These are phyloP conservation scores for Varroa destructor DNA, from an alignment of 1,140 invertebrate species.

Conservation along the genomic window DNA sequence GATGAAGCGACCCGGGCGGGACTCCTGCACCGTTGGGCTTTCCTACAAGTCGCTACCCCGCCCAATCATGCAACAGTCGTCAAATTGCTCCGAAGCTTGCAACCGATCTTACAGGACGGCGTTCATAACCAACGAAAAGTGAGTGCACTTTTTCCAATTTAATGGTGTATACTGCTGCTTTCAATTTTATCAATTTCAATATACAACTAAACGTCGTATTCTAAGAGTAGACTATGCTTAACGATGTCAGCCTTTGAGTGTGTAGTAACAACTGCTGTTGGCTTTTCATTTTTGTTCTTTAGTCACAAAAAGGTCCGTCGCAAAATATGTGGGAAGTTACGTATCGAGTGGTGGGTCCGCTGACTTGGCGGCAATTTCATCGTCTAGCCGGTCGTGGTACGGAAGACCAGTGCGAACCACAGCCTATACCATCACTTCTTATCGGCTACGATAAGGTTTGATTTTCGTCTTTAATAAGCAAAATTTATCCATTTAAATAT, in stretches of 20 bases:
- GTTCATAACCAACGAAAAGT: slow-evolving; percentile 55
- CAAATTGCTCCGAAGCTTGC: slow-evolving; percentile 71
- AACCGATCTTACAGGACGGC: slow-evolving; percentile 82
- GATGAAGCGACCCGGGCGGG: slow-evolving; percentile 5
- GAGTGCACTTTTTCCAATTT: too few relatives aligned
- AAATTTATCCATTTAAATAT: too few relatives aligned
- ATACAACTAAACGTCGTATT: too few relatives aligned
- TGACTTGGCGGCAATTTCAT: slow-evolving; percentile 95
- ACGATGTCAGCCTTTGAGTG: too few relatives aligned
- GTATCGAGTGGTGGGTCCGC: slow-evolving; percentile 37
- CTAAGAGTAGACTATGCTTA: too few relatives aligned
- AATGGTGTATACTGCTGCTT: too few relatives aligned
- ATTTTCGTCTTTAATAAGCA: slow-evolving; percentile 48
- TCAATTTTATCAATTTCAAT: too few relatives aligned
- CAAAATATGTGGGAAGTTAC: slow-evolving; percentile 35
- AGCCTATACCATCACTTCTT: slow-evolving; percentile 82
- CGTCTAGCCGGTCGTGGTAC: slow-evolving; percentile 76
- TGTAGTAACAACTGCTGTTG: too few relatives aligned
- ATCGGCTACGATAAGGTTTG: slow-evolving; percentile 90
- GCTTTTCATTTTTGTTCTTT: background rate
- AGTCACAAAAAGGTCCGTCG: slow-evolving; percentile 25
- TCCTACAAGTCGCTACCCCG: slow-evolving; percentile 54
- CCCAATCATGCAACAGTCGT: slow-evolving; percentile 81
- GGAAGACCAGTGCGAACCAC: slow-evolving; percentile 86
- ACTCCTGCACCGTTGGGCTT: slow-evolving; percentile 33